These are phyloP conservation scores for Cephus pulcher DNA, from an alignment of 2,888 invertebrate genomes.

Conservation along the genomic window DNA sequence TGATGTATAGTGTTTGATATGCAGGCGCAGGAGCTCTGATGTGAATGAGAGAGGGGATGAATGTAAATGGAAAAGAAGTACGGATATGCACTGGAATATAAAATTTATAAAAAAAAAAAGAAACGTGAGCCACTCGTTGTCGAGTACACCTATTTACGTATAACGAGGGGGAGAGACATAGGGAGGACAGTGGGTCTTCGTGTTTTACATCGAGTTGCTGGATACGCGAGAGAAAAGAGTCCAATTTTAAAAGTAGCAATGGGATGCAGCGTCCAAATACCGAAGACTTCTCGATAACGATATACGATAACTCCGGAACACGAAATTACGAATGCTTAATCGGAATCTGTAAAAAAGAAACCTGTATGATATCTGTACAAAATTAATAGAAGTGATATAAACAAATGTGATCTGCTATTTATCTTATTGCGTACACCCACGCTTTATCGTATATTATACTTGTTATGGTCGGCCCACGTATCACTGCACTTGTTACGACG, in stretches of 20 bases:
- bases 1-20: not conserved
- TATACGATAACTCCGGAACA: constrained; percentile 43
- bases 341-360: constrained; percentile 44
- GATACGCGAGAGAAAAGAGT: constrained; percentile 1
- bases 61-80: not conserved
- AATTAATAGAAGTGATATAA: constrained; percentile 49
- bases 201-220: not conserved
- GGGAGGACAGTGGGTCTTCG: not conserved
- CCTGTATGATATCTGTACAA: constrained; percentile 54
- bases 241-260: not conserved
- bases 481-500: not conserved
- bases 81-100: not conserved
- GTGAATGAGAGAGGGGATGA: not conserved
- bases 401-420: not conserved
- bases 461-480: not conserved
- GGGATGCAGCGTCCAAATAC: not conserved
- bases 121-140: not conserved
- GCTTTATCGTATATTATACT: not conserved
- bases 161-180: not conserved
- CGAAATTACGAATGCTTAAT: constrained; percentile 48
- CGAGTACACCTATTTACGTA: constrained; percentile 13
- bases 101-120: not conserved
- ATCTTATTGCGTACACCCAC: not conserved
- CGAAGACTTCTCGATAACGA: constrained; percentile 28
- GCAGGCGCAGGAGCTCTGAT: not conserved